Evolutionary conservation across 2,113 vertebrate genomes (phyloP).

Genomic region (Neofelis nebulosa): DNA sequence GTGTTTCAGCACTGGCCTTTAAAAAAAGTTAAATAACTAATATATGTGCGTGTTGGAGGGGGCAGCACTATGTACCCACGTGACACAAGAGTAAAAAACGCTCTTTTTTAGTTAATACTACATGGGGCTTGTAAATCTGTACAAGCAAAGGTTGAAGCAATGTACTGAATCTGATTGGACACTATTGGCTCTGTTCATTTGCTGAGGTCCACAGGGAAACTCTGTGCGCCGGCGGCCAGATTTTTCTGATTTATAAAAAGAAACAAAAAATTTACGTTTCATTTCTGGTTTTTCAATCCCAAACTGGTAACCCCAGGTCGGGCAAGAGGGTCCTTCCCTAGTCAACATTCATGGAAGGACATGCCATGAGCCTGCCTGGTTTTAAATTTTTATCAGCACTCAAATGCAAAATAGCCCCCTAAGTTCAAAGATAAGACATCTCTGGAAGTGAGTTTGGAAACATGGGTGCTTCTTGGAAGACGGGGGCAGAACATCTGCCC

Average conservation of each 20-base stretch:
- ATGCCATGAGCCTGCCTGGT: constrained; percentile 14
- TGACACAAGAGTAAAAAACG: constrained; percentile 57
- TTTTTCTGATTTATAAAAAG: background rate
- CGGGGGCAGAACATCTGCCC: background rate
- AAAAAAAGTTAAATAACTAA: constrained; percentile 75
- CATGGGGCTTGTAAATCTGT: constrained; percentile 65
- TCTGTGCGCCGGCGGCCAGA: constrained; percentile 24
- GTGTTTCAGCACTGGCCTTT: constrained; percentile 79
- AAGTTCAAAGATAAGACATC: background rate
- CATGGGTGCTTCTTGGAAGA: background rate
- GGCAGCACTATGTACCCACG: constrained; percentile 56
- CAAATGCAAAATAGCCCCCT: background rate
- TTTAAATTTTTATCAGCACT: background rate
- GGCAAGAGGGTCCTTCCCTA: constrained; percentile 51
- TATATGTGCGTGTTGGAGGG: constrained; percentile 62
- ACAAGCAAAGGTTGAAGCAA: constrained; percentile 68
- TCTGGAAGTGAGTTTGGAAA: background rate
- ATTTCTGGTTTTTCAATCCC: constrained; percentile 60
- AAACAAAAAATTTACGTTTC: background rate
- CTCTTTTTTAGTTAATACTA: constrained; percentile 70
- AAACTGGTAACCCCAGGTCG: constrained; percentile 54
- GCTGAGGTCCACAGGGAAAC: constrained; percentile 65
- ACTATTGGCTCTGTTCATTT: constrained; percentile 62
- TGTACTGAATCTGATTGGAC: constrained; percentile 64
- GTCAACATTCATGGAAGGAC: constrained; percentile 4